These are phyloP conservation scores for Bombycilla garrulus DNA, from an alignment of 2,113 vertebrate genomes.

Conservation along the genomic window DNA sequence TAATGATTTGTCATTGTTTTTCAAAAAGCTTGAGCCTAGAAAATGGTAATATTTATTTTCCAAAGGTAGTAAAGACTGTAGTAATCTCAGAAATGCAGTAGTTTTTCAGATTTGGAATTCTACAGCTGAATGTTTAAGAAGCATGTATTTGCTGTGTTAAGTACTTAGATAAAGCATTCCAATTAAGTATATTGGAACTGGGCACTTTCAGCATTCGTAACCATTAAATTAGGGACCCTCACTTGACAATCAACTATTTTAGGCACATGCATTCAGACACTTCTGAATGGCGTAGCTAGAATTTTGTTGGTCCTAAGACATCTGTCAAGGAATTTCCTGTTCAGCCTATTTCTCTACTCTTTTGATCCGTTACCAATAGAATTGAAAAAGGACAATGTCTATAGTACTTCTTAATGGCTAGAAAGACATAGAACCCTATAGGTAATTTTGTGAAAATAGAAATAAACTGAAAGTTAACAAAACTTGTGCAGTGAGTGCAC, in stretches of 20 bases:
- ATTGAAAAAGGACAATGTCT: neutral
- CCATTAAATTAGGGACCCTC: neutral
- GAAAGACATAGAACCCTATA: neutral
- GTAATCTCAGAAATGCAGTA: neutral
- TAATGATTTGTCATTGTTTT: neutral
- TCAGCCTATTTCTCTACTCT: neutral
- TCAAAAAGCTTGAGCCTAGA: neutral
- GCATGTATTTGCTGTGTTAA: neutral
- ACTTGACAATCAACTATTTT: neutral
- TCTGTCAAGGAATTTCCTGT: neutral
- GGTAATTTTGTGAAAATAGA: neutral
- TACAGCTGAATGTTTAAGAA: neutral
- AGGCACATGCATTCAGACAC: neutral
- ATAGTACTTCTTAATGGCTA: neutral
- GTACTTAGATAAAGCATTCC: neutral
- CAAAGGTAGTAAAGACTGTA: neutral
- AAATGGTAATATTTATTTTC: neutral
- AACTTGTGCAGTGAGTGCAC: neutral
- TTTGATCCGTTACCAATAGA: neutral
- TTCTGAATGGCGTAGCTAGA: neutral
- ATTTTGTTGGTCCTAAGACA: neutral
- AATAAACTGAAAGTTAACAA: neutral
- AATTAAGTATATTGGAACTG: neutral
- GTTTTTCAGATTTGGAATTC: neutral
- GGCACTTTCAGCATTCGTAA: neutral